Percentiles rank a stretch among this genome's conserved stretches.
These are phyloP conservation scores for Syrphus vitripennis DNA, from an alignment of 2,888 invertebrate genomes.

Conservation along the genomic window DNA sequence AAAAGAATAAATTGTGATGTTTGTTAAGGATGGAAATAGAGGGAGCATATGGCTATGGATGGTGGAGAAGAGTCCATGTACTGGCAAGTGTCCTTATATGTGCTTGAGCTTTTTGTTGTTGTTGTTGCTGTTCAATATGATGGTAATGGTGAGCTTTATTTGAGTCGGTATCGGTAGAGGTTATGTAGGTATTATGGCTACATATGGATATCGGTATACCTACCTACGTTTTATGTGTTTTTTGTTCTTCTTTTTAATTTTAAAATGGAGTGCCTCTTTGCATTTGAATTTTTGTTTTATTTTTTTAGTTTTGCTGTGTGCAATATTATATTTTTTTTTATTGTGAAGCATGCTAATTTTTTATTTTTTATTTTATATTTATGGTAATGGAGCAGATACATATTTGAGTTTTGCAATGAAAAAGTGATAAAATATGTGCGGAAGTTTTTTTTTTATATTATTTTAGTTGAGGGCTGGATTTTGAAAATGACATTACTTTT, in stretches of 20 bases:
- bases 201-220: neutral
- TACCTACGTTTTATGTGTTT: neutral
- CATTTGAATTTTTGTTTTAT: slow-evolving; percentile 8
- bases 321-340: slow-evolving; percentile 1
- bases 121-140: neutral
- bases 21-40: neutral
- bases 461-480: neutral
- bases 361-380: slow-evolving; percentile 38
- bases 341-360: slow-evolving; percentile 8
- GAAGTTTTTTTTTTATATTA: too few species aligned
- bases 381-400: slow-evolving; percentile 20
- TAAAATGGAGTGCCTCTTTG: slow-evolving; percentile 24
- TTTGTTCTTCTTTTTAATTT: neutral
- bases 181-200: neutral
- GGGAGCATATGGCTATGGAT: neutral
- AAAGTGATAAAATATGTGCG: slow-evolving; percentile 1
- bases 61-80: slow-evolving; percentile 50
- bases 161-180: too few species aligned
- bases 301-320: neutral
- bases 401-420: slow-evolving; percentile 18
- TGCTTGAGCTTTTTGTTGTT: slow-evolving; percentile 45
- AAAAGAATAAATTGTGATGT: neutral
- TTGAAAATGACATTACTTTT: neutral
- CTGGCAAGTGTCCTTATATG: slow-evolving; percentile 53
- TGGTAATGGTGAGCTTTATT: slow-evolving; percentile 29